Evolutionary conservation across 2,113 vertebrate species (phyloP).

Genomic region (Carassius auratus): DNA sequence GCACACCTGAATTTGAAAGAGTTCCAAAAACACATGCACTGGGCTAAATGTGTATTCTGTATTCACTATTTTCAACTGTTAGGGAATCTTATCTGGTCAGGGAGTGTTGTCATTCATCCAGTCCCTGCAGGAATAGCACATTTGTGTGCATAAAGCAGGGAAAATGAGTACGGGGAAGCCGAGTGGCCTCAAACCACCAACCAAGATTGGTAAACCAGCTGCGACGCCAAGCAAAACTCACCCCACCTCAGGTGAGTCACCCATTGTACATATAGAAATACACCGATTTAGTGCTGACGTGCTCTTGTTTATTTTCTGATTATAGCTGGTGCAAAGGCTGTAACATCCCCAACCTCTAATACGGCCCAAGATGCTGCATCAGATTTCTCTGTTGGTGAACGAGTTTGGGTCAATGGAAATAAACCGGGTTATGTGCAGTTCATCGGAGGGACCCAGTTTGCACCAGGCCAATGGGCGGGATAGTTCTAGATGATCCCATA

Average conservation of each 20-base stretch:
- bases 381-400: conserved; percentile 88
- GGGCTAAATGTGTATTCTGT: too few relatives aligned
- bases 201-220: conserved; percentile 86
- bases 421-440: conserved; percentile 94
- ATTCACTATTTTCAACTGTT: not conserved
- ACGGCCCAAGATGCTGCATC: conserved; percentile 78
- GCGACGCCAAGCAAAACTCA: conserved; percentile 75
- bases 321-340: conserved; percentile 75
- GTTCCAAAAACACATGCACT: too few relatives aligned
- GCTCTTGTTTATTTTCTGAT: not conserved
- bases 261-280: not conserved
- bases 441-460: conserved; percentile 91
- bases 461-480: conserved; percentile 96
- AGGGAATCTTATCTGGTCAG: conserved; percentile 34
- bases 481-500: conserved; percentile 89
- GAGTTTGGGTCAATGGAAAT: conserved; percentile 94
- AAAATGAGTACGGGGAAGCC: conserved; percentile 86
- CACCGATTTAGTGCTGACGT: not conserved
- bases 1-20: too few relatives aligned
- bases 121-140: not conserved
- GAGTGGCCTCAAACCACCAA: conserved; percentile 92
- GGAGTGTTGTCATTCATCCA: conserved; percentile 68
- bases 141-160: conserved; percentile 46
- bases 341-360: conserved; percentile 67
- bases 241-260: conserved; percentile 77